These are phyloP conservation scores for Neuroterus valhalla DNA, from an alignment of 1,140 invertebrate species.

Conservation along the genomic window DNA sequence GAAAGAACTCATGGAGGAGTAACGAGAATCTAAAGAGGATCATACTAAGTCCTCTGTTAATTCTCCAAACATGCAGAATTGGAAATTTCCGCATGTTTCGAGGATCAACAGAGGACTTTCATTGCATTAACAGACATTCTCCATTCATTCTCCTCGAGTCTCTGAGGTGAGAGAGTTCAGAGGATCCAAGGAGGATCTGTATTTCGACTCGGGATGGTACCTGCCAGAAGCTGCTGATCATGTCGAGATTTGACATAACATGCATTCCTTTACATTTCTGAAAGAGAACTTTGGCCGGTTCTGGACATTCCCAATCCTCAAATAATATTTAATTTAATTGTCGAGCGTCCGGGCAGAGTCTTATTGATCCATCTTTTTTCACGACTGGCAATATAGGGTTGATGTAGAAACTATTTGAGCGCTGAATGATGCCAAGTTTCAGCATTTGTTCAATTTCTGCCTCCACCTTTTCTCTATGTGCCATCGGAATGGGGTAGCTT, in stretches of 20 bases:
- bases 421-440: constrained; percentile 46
- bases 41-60: too few relatives aligned
- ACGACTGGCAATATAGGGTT: constrained; percentile 57
- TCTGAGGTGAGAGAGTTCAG: too few relatives aligned
- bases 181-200: too few relatives aligned
- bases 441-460: constrained; percentile 43
- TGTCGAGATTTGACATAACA: constrained; percentile 45
- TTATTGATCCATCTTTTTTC: constrained; percentile 55
- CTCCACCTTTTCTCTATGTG: constrained; percentile 38
- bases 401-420: constrained; percentile 54
- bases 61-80: too few relatives aligned
- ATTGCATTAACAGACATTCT: too few relatives aligned
- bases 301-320: constrained; percentile 47
- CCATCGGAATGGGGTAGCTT: constrained; percentile 46
- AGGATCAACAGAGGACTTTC: too few relatives aligned
- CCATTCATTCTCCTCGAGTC: too few relatives aligned
- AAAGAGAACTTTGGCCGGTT: background rate
- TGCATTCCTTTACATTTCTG: constrained; percentile 29
- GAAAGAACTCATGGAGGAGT: too few relatives aligned
- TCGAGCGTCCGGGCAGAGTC: constrained; percentile 61
- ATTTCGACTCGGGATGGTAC: too few relatives aligned
- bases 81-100: too few relatives aligned
- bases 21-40: too few relatives aligned
- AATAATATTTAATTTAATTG: constrained; percentile 56
- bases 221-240: constrained; percentile 53